Base-by-base conservation (phyloP, 2,888 invertebrate species). In the Drosophila melanosoma region DNA sequence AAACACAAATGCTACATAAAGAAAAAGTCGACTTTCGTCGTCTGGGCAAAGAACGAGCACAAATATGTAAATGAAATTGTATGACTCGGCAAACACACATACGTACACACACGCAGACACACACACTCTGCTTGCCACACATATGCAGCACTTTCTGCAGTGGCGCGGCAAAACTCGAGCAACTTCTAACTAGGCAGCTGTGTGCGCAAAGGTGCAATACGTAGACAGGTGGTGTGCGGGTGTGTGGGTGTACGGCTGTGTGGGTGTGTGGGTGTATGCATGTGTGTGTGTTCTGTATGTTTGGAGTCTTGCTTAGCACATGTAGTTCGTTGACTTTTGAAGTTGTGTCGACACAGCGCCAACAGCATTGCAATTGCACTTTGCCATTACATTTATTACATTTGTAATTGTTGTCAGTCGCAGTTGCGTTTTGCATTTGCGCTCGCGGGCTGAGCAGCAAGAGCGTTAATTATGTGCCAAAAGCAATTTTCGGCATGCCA, bases 261-360 rank as follows among this genome's bases (percentile, higher is more conserved):
- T 40, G 56, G 36, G 33, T 64, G 38, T 32, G 53, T 60, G 68
- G 59, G 53, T 59, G 66, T 33, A 42, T 56, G 7, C 15, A 17
- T 6, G 61, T 70, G 67, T 70, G 69, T 69, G 76, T 51, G 70
- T 20, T 32, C 15, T 15, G 60, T 66, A 58, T 72, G 69, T 73
- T 57, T n/a, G 29, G 29, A 42, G 57, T 67, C 70, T 74, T 76
- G 83, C 71, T 79, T 83, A 69, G 79, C 79, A 75, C 79, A 75
- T 81, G 87, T 87, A 90, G 87, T 87, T 88, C 90, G 90, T 90
- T 90, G 87, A 89, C 87, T 87, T 89, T 74, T 87, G 75, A 84
- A 87, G 87, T 88, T 85, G 63, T 78, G 63, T 78, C 76, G 68
- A 83, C 81, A 76, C 60, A 69, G 54, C 45, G 61, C 58, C 40